Base-by-base conservation (phyloP, 2,113 vertebrate genomes). In the Paedocypris sp. region DNA sequence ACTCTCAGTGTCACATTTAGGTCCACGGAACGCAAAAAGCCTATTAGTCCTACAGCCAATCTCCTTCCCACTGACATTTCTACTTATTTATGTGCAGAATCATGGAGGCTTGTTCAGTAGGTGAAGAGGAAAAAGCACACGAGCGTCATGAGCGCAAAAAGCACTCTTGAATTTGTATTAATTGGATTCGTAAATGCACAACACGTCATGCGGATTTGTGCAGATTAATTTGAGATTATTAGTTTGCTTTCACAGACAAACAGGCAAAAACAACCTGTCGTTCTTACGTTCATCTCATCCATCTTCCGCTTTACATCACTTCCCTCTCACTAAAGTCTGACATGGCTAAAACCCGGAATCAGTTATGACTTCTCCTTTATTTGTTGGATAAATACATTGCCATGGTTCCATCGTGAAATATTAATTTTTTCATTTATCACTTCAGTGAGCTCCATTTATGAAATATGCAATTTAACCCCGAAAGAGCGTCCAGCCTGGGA, bases 371-470 rank as follows among this genome's bases (percentile, higher is more conserved):
- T 57, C 54, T 41, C 15, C 36, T 57, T 43, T 60, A 23, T 43
- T 4, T n/a, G n/a, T n/a, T 13, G 18, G 39, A 57, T 18, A 38
- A 28, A 52, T 15, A 15, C 25, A 31, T 13, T 22, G 18, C 23
- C 4, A 4, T 43, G 19, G 31, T 29, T 43, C 32, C 26, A 32
- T 58, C 39, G 43, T 58, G 4, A 58, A 58, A 58, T 58, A 58
- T 58, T 58, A 15, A 58, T 31, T 58, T 32, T 58, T 58, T n/a
- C 25, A 58, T 58, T 58, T 58, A 58, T 42, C 54, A 58, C 54
- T 58, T 43, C 16, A 45, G 38, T 58, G 38, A 58, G 38, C 28
- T 32, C 54, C 18, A 13, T 45, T 58, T 42, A 9, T 20, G 16
- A 43, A 20, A 22, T 58, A 31, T 58, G 39, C 54, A 32, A 45